A percentile compares a stretch with the other conserved stretches of the same genome.
phyloP scores from a whole-genome alignment of 2,888 invertebrate species.

The Sarcophaga carnaria region DNA sequence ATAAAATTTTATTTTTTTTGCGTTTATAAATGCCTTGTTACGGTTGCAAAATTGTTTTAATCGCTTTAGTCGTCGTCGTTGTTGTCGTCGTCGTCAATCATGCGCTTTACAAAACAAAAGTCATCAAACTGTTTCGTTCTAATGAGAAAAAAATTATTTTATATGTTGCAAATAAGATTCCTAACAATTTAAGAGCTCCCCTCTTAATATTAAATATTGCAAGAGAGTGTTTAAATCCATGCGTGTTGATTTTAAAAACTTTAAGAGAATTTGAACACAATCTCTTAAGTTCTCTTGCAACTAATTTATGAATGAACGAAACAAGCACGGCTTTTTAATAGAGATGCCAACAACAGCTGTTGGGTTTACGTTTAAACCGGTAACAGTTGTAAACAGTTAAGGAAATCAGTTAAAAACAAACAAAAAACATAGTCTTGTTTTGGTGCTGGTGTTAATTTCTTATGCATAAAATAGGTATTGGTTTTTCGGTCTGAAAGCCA shows the following conservation, averaged over 20 bases:
- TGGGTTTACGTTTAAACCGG: conserved; percentile 49
- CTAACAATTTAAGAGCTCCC: conserved; percentile 27
- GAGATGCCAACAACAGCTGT: conserved; percentile 24
- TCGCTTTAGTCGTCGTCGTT: not conserved
- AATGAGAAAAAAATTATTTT: conserved; percentile 65
- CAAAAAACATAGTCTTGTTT: not conserved
- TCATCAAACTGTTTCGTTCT: conserved; percentile 69
- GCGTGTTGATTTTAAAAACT: conserved; percentile 31
- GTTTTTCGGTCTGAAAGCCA: conserved; percentile 1
- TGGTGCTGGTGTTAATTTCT: not conserved
- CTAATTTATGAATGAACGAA: conserved; percentile 62
- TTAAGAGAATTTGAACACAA: not conserved
- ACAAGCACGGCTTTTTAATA: conserved; percentile 14
- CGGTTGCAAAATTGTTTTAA: not conserved
- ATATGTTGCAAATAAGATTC: conserved; percentile 56
- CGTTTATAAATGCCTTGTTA: not conserved
- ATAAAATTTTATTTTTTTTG: not conserved
- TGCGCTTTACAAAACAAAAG: conserved; percentile 67
- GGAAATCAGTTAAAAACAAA: not conserved
- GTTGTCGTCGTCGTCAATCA: conserved; percentile 56
- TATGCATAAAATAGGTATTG: conserved; percentile 2
- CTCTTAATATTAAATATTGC: not conserved
- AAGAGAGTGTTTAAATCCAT: conserved; percentile 24
- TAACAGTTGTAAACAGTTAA: conserved; percentile 38
- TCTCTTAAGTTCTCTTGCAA: conserved; percentile 26